Evolutionary conservation across 2,797 vertebrate species (phyloP), one percentile per base, ranked within the genome.

Genomic region (Channa striata): DNA sequence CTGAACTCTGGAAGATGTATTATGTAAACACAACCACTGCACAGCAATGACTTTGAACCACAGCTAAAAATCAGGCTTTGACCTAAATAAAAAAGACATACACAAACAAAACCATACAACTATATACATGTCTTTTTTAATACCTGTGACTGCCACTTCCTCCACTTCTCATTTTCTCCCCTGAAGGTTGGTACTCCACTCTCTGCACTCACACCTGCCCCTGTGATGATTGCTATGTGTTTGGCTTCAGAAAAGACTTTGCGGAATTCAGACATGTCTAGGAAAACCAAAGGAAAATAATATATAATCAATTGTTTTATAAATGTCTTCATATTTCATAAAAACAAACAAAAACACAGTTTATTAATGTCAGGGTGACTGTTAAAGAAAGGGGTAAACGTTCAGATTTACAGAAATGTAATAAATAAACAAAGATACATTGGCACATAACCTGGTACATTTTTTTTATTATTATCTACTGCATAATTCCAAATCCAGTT

Each of bases 111-210:
- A 25, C 10, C 42, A 47, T 1, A 17, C 30, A 44, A 11, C 13
- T 21, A n/a, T 23, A 11, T 17, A 6, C 21, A 33, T 43, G 36
- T n/a, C 14, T 40, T 40, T 44, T 19, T n/a, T 64, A 83, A n/a
- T 58, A 97, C 98, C 96, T 99, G 96, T 16, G 97, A 95, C 74
- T 95, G 94, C 98, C 97, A 99, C 82, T 94, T 96, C 53, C 97
- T 96, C 98, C 98, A 99, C 60, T 94, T 96, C 25, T 97, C 97
- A 23, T 96, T 94, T 0, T 95, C 90, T 57, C 96, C 97, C 84
- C 96, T 91, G 92, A 99, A 98, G 14, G 96, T 98, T 0, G 96
- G 97, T 0, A 99, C 92, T 0, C 98, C 97, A 0, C 97, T 99
- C 89, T 99, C 98, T 0, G 96, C 96, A 2, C 96, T 97, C 25